These are phyloP conservation scores for Myripristis jacobus DNA, from an alignment of 2,797 vertebrate species.

Conservation along the genomic window DNA sequence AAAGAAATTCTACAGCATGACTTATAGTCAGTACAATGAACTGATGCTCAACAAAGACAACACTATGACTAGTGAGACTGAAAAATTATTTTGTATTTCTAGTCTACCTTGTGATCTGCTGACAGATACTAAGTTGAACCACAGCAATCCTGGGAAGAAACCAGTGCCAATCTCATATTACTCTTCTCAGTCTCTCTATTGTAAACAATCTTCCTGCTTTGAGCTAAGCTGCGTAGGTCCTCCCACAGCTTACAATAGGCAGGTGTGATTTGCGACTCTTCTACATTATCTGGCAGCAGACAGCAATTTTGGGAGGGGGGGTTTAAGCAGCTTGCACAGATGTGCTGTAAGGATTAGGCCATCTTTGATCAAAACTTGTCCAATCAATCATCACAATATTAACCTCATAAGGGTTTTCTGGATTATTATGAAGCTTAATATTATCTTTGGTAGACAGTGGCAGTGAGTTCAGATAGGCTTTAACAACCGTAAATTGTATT, in stretches of 20 bases:
- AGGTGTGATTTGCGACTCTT: slow-evolving; percentile 61
- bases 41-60: slow-evolving; percentile 16
- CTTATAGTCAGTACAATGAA: too few relatives aligned
- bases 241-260: slow-evolving; percentile 56
- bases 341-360: slow-evolving; percentile 64
- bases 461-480: slow-evolving; percentile 62
- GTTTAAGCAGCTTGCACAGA: slow-evolving; percentile 68
- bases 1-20: not conserved
- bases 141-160: slow-evolving; percentile 41
- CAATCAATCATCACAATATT: slow-evolving; percentile 58
- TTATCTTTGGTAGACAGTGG: slow-evolving; percentile 57
- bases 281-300: slow-evolving; percentile 60
- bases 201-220: slow-evolving; percentile 43
- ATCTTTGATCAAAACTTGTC: slow-evolving; percentile 60
- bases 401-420: slow-evolving; percentile 40
- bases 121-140: slow-evolving; percentile 56
- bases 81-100: slow-evolving; percentile 38
- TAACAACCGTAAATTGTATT: slow-evolving; percentile 78
- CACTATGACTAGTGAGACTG: slow-evolving; percentile 11
- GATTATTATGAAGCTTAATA: slow-evolving; percentile 62
- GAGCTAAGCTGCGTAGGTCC: slow-evolving; percentile 59
- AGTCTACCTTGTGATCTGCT: slow-evolving; percentile 44
- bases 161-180: slow-evolving; percentile 41
- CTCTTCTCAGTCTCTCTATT: slow-evolving; percentile 41
- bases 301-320: slow-evolving; percentile 45